Conservation (phyloP, 2,113 vertebrate genomes). For the Desmodus rotundus region DNA sequence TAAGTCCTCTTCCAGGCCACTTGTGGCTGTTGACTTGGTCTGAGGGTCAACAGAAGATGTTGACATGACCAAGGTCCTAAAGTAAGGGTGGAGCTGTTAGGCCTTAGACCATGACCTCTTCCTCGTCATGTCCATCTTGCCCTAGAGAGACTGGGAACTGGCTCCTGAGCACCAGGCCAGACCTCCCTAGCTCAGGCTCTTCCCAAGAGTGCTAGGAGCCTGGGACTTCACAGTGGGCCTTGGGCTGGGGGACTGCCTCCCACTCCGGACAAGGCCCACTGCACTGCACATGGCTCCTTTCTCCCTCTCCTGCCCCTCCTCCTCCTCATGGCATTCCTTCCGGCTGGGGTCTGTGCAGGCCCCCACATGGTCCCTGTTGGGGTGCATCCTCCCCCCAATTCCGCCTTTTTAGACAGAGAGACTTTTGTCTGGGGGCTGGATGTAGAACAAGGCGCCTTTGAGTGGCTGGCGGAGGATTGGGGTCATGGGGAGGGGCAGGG, state of each 20-base stretch:
- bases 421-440: constrained; percentile 72
- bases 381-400: constrained; percentile 63
- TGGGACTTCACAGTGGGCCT: neutral
- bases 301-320: neutral
- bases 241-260: neutral
- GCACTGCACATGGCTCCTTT: neutral
- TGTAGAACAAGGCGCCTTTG: constrained; percentile 67
- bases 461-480: constrained; percentile 63
- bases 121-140: neutral
- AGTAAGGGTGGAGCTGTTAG: neutral
- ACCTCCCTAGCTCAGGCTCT: neutral
- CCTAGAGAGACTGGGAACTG: neutral
- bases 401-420: constrained; percentile 62
- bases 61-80: neutral
- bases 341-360: constrained; percentile 61
- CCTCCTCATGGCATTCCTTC: constrained; percentile 51
- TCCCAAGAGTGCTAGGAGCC: neutral
- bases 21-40: neutral
- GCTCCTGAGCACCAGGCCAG: neutral
- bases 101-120: neutral
- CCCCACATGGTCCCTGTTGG: constrained; percentile 55
- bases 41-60: neutral
- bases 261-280: neutral
- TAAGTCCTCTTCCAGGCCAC: neutral
- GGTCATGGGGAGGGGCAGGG: constrained; percentile 70